Conservation (phyloP, 2,797 vertebrate genomes). For the Eupleurogrammus muticus region DNA sequence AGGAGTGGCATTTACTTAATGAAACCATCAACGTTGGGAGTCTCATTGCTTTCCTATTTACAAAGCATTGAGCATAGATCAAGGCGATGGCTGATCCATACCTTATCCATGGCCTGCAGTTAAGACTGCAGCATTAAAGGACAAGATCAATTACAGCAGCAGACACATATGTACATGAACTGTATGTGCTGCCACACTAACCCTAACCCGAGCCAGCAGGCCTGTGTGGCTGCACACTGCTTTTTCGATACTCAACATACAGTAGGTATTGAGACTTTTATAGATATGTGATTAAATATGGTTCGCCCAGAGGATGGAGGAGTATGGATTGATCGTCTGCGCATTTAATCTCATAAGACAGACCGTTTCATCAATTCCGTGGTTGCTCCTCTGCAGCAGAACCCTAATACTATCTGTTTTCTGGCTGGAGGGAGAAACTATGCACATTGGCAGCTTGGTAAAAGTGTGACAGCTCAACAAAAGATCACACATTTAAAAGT, state of each 20-base stretch:
- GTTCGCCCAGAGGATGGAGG: constrained; percentile 40
- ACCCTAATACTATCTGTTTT: not conserved
- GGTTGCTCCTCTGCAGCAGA: constrained; percentile 34
- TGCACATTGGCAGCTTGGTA: not conserved
- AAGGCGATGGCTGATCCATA: constrained; percentile 62
- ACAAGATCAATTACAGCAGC: constrained; percentile 52
- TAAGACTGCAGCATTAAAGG: constrained; percentile 53
- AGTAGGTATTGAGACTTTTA: constrained; percentile 40
- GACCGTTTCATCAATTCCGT: constrained; percentile 40
- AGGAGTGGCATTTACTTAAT: constrained; percentile 79
- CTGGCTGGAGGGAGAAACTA: constrained; percentile 5
- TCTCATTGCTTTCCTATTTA: constrained; percentile 74
- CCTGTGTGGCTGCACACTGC: not conserved
- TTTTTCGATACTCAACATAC: constrained; percentile 16
- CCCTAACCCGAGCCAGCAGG: not conserved
- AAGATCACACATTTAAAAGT: not conserved
- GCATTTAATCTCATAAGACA: constrained; percentile 36
- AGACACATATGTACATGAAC: constrained; percentile 32
- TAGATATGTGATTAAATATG: constrained; percentile 49
- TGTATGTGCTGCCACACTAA: not conserved
- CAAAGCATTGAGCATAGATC: constrained; percentile 66
- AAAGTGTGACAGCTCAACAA: not conserved
- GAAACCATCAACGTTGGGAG: constrained; percentile 68
- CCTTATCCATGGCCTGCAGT: constrained; percentile 53
- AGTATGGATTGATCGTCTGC: constrained; percentile 36